Conservation (phyloP, 2,888 invertebrate genomes). For the Drosophila acutilabella region DNA sequence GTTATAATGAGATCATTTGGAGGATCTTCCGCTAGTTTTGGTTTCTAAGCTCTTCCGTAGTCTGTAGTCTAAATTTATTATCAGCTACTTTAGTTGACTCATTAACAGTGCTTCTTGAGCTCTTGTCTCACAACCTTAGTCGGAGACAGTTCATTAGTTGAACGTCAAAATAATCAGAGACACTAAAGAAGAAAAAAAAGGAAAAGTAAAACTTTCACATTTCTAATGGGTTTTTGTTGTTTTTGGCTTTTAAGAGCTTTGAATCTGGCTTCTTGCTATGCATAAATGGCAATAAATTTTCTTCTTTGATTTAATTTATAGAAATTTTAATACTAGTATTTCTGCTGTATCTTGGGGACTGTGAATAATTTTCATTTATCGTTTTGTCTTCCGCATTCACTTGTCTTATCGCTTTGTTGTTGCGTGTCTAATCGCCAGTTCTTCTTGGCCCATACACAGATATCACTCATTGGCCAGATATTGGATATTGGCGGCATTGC, state of each 20-base stretch:
- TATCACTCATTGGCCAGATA: slow-evolving; percentile 30
- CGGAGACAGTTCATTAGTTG: slow-evolving; percentile 66
- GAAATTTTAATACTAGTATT: slow-evolving; percentile 60
- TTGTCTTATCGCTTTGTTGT: slow-evolving; percentile 37
- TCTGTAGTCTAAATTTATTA: slow-evolving; percentile 33
- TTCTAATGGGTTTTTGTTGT: slow-evolving; percentile 54
- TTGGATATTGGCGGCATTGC: slow-evolving; percentile 1
- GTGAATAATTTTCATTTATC: slow-evolving; percentile 33
- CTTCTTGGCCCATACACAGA: slow-evolving; percentile 20
- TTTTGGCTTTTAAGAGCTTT: slow-evolving; percentile 15
- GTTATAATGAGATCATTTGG: neutral
- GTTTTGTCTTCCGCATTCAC: slow-evolving; percentile 65
- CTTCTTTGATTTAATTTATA: slow-evolving; percentile 64
- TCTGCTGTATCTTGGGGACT: slow-evolving; percentile 8
- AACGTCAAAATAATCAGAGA: slow-evolving; percentile 33
- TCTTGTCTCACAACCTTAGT: slow-evolving; percentile 38
- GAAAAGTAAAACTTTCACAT: slow-evolving; percentile 78
- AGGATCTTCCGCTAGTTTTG: neutral
- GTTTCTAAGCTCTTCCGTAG: neutral
- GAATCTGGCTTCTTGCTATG: slow-evolving; percentile 34
- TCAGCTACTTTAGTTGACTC: slow-evolving; percentile 16
- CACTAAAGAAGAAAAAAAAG: slow-evolving; percentile 44
- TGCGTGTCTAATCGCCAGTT: slow-evolving; percentile 50
- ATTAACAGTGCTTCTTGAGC: slow-evolving; percentile 39
- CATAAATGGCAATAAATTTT: slow-evolving; percentile 61